Conservation (phyloP, 2,797 vertebrate species). For the Choloepus didactylus region DNA sequence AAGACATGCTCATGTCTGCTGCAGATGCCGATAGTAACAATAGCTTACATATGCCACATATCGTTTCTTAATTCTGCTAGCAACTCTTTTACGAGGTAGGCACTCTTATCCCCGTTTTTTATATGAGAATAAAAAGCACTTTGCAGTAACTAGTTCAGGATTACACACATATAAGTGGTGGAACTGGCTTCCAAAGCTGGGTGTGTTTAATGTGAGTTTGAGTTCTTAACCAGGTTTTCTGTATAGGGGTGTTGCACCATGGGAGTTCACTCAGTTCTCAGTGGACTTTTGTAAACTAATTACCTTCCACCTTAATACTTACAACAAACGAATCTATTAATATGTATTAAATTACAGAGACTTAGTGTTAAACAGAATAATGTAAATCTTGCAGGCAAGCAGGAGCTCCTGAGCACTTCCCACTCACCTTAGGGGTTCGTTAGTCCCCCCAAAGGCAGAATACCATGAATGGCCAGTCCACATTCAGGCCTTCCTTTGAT, state of each 20-base stretch:
- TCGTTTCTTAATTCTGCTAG: constrained; percentile 17
- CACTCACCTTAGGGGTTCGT: neutral
- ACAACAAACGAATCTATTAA: neutral
- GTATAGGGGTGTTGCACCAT: neutral
- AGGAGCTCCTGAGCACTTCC: neutral
- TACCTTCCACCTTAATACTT: neutral
- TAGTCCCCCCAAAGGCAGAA: neutral
- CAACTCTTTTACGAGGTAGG: neutral
- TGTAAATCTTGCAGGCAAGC: neutral
- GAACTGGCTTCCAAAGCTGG: neutral
- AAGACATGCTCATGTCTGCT: neutral
- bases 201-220: neutral
- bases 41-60: neutral
- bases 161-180: neutral
- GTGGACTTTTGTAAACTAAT: constrained; percentile 39
- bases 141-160: neutral
- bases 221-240: constrained; percentile 35
- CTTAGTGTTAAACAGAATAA: neutral
- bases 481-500: neutral
- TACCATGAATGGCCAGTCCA: neutral
- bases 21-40: neutral
- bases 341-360: constrained; percentile 5
- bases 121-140: constrained; percentile 12
- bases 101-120: neutral
- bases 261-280: neutral